Base-by-base conservation (phyloP, 2,888 invertebrate genomes). In the Drosophila lacicola region DNA sequence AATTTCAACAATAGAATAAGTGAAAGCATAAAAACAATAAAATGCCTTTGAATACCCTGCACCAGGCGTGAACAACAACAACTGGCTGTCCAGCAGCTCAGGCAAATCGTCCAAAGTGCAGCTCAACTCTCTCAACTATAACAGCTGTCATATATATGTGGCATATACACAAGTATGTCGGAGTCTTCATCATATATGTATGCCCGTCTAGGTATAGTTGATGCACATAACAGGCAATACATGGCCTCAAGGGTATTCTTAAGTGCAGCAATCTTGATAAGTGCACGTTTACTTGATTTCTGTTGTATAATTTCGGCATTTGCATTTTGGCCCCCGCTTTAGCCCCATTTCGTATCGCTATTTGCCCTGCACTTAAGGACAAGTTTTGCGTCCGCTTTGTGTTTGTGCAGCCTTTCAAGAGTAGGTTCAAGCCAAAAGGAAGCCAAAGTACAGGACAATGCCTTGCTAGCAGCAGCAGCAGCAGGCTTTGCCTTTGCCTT, bases 1-100 rank as follows among this genome's bases (percentile, higher is more conserved):
- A 84, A 73, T 78, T 82, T 73, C 66, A 82, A 82, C 84, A 82
- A 84, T 73, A 66, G 75, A 69, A 70, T 51, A 68, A 75, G 68
- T 64, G 60, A 72, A 57, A 72, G 68, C 74, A 70, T 70, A 79
- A 68, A 65, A 68, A 66, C 66, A 78, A 69, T 69, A 51, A 51
- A 64, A 45, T 21, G 64, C 65, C 36, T 37, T 44, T 42, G 10
- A 13, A 65, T 70, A 70, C 57, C 70, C 39, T 61, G 42, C 17
- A 29, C 8, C 41, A 1, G 34, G 13, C 13, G 13, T 0, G 13
- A 13, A 8, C 29, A 29, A 8, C 29, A 29, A 29, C 29, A 29
- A 2, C 29, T 29, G 29, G 29, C 29, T 29, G 29, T 29, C 29
- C 25, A 25, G 1, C 6, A 25, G 25, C 25, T 5, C 25, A 5